These are phyloP conservation scores for Babyrousa celebensis DNA, from an alignment of 2,797 vertebrate genomes.

Conservation along the genomic window DNA sequence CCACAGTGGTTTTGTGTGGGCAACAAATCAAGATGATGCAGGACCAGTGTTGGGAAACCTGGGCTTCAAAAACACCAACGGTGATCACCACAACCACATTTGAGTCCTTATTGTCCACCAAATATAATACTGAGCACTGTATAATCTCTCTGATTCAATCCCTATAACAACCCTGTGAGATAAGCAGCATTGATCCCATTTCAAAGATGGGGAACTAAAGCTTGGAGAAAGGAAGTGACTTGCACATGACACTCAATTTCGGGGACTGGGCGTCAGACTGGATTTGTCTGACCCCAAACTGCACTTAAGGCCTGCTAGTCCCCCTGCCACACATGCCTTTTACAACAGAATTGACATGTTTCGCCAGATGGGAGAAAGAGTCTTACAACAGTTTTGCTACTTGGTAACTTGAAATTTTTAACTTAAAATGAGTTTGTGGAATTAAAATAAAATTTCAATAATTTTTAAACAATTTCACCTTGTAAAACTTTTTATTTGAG, in stretches of 20 bases:
- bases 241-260: neutral
- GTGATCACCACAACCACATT: neutral
- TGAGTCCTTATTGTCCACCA: neutral
- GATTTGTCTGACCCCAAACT: neutral
- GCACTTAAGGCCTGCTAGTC: neutral
- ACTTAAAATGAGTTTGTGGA: neutral
- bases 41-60: neutral
- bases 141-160: neutral
- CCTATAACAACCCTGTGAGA: neutral
- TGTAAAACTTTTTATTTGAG: neutral
- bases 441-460: neutral
- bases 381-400: neutral
- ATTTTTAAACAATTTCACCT: neutral
- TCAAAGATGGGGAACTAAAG: neutral
- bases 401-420: neutral
- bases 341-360: neutral
- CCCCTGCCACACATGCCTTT: neutral
- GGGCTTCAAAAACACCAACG: neutral
- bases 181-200: neutral
- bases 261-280: neutral
- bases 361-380: neutral
- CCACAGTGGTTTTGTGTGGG: no score
- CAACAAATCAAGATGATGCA: neutral
- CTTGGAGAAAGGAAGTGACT: neutral
- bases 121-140: neutral